Evolutionary conservation across 2,797 vertebrate genomes (phyloP).

Genomic region (Gadopsis bispinosus): DNA sequence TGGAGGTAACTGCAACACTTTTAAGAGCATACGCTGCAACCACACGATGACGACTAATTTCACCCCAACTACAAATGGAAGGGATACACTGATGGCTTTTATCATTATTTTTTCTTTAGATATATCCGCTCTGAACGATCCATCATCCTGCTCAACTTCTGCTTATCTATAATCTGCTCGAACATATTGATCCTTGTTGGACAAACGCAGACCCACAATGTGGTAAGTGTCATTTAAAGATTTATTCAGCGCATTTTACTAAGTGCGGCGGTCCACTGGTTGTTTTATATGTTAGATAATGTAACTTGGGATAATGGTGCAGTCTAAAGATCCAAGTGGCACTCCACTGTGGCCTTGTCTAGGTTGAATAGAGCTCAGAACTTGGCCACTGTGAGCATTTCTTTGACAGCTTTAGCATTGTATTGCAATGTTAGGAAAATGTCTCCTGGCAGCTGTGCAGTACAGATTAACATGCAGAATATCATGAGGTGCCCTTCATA

Average conservation of each 20-base stretch:
- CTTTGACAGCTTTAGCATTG: slow-evolving; percentile 11
- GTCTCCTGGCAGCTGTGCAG: not conserved
- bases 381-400: slow-evolving; percentile 9
- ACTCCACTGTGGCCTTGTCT: slow-evolving; percentile 21
- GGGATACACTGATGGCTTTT: slow-evolving; percentile 9
- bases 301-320: not conserved
- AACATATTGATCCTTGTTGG: slow-evolving; percentile 98
- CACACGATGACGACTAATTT: not conserved
- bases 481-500: not conserved
- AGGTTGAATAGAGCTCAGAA: slow-evolving; percentile 9
- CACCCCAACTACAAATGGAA: not conserved
- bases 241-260: slow-evolving; percentile 21
- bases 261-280: not conserved
- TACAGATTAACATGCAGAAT: not conserved
- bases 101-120: slow-evolving; percentile 71
- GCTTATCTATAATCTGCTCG: slow-evolving; percentile 98
- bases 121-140: slow-evolving; percentile 98
- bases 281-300: slow-evolving; percentile 9
- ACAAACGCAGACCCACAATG: slow-evolving; percentile 98
- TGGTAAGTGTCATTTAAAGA: slow-evolving; percentile 84
- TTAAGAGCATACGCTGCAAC: not conserved
- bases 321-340: slow-evolving; percentile 21
- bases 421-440: not conserved
- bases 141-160: slow-evolving; percentile 99
- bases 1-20: slow-evolving; percentile 91